These are phyloP conservation scores for Ptyas mucosa DNA, from an alignment of 2,113 vertebrate species.

Conservation along the genomic window DNA sequence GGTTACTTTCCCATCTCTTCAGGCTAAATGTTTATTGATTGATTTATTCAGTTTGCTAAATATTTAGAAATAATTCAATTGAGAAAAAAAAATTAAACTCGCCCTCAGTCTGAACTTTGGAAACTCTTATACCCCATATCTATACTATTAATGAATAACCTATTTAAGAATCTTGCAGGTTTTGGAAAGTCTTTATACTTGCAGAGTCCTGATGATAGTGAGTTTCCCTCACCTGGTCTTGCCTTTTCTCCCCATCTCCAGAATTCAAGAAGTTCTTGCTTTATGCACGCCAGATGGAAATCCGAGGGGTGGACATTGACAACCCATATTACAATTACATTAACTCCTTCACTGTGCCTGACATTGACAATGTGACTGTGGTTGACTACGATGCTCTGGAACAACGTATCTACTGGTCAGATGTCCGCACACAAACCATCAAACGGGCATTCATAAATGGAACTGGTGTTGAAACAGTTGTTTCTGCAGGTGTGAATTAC, in stretches of 20 bases:
- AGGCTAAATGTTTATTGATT: background rate
- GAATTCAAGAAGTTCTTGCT: constrained; percentile 96
- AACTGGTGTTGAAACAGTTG: constrained; percentile 91
- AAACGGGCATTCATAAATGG: constrained; percentile 97
- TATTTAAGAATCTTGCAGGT: background rate
- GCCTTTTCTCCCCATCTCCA: constrained; percentile 41
- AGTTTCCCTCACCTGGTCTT: background rate
- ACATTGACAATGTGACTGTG: constrained; percentile 94
- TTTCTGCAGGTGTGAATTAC: constrained; percentile 72
- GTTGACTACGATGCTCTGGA: constrained; percentile 92
- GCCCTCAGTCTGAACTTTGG: background rate
- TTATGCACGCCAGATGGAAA: constrained; percentile 96
- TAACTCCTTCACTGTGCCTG: constrained; percentile 97
- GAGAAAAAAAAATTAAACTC: background rate
- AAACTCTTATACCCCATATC: background rate
- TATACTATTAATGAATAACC: background rate
- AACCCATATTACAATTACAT: constrained; percentile 99
- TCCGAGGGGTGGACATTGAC: constrained; percentile 92
- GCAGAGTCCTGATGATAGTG: background rate
- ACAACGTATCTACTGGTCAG: constrained; percentile 96
- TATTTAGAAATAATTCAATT: background rate
- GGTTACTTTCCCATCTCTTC: background rate
- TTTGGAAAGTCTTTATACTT: background rate
- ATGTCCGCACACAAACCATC: constrained; percentile 94
- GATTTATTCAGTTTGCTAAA: background rate